A percentile compares a stretch with the other conserved stretches of the same genome.
Evolutionary conservation across 2,113 vertebrate species (phyloP).

Genomic region (Piaya cayana): DNA sequence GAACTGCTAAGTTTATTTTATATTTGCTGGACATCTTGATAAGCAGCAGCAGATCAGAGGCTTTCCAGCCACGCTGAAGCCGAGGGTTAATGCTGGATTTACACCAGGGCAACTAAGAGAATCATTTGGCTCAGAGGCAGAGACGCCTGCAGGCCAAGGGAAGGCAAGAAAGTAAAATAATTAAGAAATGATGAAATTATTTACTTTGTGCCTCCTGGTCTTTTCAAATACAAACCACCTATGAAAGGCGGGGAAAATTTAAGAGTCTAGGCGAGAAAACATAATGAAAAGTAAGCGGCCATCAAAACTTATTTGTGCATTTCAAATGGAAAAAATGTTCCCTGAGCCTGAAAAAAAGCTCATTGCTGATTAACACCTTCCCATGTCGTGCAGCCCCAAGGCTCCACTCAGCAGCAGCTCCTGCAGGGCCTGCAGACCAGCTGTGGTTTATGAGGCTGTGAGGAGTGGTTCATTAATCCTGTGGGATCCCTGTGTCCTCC

Average conservation of each 20-base stretch:
- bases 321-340: not conserved
- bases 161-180: not conserved
- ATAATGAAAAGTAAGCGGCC: not conserved
- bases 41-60: not conserved
- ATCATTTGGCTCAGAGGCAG: not conserved
- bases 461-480: not conserved
- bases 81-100: constrained; percentile 19
- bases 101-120: not conserved
- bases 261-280: not conserved
- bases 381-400: not conserved
- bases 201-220: not conserved
- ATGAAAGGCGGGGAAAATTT: not conserved
- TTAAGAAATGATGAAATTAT: not conserved
- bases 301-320: not conserved
- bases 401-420: not conserved
- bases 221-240: not conserved
- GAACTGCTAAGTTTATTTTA: not conserved
- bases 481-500: not conserved
- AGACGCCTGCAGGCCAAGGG: not conserved
- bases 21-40: not conserved
- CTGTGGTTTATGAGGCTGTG: not conserved
- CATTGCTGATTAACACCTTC: not conserved
- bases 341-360: not conserved
- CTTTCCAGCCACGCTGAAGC: not conserved
- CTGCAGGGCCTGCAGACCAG: not conserved